A percentile compares a stretch with the other conserved stretches of the same genome.
Conservation (phyloP, 1,140 invertebrate genomes). For the Hesperophylax magnus region DNA sequence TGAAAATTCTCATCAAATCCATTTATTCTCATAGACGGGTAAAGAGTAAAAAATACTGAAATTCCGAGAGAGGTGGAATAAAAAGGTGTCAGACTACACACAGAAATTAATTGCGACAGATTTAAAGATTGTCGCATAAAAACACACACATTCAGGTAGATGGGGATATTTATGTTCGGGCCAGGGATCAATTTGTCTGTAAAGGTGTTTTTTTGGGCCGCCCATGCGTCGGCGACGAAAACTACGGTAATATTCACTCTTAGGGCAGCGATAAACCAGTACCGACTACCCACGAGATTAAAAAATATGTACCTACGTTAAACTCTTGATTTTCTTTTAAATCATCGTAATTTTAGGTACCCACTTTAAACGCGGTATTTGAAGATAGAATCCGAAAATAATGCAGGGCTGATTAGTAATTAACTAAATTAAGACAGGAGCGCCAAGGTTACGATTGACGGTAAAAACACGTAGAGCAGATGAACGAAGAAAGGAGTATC, state of each 20-base stretch:
- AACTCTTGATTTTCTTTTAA: too few species aligned
- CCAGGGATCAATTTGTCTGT: conserved; percentile 42
- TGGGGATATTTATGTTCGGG: conserved; percentile 40
- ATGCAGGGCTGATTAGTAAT: too few species aligned
- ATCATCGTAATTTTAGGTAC: too few species aligned
- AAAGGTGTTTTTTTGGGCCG: conserved; percentile 23
- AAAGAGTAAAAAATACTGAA: not conserved
- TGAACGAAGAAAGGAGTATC: too few species aligned
- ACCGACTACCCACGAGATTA: not conserved
- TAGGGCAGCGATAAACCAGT: not conserved
- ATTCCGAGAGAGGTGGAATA: not conserved
- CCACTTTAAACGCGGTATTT: too few species aligned
- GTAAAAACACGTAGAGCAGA: too few species aligned
- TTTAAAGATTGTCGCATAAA: conserved; percentile 47
- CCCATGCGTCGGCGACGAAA: conserved; percentile 11
- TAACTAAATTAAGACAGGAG: too few species aligned
- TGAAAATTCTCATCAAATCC: too few species aligned
- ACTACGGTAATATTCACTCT: not conserved
- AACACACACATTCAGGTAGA: conserved; percentile 41
- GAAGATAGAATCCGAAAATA: too few species aligned
- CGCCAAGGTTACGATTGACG: too few species aligned
- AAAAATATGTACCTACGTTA: too few species aligned
- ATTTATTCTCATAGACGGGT: too few species aligned
- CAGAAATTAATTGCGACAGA: conserved; percentile 48
- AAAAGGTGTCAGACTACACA: conserved; percentile 17